These are phyloP conservation scores for Ciconia boyciana DNA, from an alignment of 2,113 vertebrate genomes.

Conservation along the genomic window DNA sequence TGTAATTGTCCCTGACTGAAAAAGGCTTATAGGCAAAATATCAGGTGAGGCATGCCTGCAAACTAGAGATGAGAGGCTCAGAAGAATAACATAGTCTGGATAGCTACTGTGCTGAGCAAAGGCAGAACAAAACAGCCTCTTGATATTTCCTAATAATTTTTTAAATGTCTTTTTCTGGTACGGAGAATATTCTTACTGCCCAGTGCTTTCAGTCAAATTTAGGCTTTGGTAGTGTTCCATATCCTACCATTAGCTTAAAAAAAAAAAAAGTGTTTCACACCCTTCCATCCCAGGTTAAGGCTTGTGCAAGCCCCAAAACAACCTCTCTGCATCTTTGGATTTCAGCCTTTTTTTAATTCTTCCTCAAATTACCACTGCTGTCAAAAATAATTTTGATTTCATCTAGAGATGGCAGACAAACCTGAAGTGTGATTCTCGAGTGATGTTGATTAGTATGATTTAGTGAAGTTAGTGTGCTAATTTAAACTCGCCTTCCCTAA, in stretches of 20 bases:
- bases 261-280: neutral
- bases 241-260: neutral
- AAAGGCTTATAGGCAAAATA: neutral
- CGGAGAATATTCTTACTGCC: neutral
- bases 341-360: neutral
- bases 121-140: neutral
- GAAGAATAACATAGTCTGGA: too few relatives aligned
- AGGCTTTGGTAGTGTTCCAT: neutral
- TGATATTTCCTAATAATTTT: neutral
- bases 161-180: neutral
- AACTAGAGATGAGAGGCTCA: neutral
- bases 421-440: neutral
- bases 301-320: neutral
- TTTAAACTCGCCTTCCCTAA: neutral
- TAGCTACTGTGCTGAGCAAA: neutral
- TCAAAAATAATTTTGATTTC: neutral
- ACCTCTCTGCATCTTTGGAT: neutral
- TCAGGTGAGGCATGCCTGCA: neutral
- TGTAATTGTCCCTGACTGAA: neutral
- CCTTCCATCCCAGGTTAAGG: neutral
- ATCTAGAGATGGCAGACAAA: neutral
- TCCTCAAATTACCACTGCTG: neutral
- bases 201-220: neutral
- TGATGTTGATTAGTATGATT: neutral
- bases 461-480: neutral